Percentiles rank a stretch among this genome's conserved stretches.
Conservation (phyloP, 2,113 vertebrate genomes). For the Tetrao urogallus region DNA sequence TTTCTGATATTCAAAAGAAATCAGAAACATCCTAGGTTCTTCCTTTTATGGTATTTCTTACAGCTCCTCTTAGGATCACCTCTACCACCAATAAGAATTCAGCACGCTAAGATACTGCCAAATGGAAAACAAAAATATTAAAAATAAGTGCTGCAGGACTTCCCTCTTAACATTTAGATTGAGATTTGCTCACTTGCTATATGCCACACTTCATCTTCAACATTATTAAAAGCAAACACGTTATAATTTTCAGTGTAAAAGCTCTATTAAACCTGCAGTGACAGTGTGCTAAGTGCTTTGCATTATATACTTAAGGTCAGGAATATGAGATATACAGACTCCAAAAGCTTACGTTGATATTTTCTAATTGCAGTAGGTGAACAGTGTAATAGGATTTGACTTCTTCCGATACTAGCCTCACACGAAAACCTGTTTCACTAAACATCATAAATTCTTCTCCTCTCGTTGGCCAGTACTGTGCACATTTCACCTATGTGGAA, state of each 20-base stretch:
- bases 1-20: neutral
- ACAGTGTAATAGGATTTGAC: slow-evolving; percentile 93
- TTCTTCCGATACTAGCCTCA: slow-evolving; percentile 92
- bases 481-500: slow-evolving; percentile 91
- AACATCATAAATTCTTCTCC: slow-evolving; percentile 89
- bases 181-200: neutral
- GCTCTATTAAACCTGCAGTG: neutral
- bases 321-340: neutral
- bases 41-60: neutral
- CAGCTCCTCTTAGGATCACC: neutral
- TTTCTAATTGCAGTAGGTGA: slow-evolving; percentile 89
- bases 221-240: neutral
- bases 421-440: slow-evolving; percentile 90
- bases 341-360: slow-evolving; percentile 86
- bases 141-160: neutral
- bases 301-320: neutral
- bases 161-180: neutral
- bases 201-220: neutral
- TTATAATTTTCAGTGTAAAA: neutral
- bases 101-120: neutral
- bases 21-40: neutral
- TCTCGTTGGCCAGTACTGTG: slow-evolving; percentile 94
- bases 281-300: neutral
- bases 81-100: neutral
- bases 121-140: neutral